Conservation (phyloP, 2,888 invertebrate genomes). For the Horisme vitalbata region DNA sequence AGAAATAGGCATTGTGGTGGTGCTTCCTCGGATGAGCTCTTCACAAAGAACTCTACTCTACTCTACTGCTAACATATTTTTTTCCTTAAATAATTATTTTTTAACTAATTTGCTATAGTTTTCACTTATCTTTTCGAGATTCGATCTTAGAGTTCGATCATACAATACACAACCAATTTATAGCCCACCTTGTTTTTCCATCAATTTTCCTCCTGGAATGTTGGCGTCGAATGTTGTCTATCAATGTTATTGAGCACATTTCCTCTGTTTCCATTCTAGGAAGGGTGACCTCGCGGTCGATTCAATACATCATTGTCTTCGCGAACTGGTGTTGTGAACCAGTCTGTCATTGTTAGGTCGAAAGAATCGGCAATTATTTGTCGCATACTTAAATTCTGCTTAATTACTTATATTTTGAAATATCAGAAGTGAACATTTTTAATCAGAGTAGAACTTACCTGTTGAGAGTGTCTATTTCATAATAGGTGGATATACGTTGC, state of each 20-base stretch:
- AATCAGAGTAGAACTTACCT: background rate
- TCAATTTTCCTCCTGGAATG: slow-evolving; percentile 13
- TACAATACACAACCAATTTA: slow-evolving; percentile 4
- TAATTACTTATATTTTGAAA: slow-evolving; percentile 15
- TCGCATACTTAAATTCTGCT: slow-evolving; percentile 22
- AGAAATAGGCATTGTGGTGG: too few species aligned
- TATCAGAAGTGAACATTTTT: too few species aligned
- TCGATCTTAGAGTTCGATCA: background rate
- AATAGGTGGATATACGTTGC: slow-evolving; percentile 5
- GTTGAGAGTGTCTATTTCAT: background rate
- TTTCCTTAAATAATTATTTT: background rate
- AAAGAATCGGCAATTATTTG: slow-evolving; percentile 17
- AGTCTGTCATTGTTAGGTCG: slow-evolving; percentile 27
- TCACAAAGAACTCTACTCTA: too few species aligned
- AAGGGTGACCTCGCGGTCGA: slow-evolving; percentile 38
- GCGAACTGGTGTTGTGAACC: slow-evolving; percentile 37
- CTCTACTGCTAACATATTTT: background rate
- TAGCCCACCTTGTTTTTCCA: slow-evolving; percentile 11
- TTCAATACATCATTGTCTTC: slow-evolving; percentile 43
- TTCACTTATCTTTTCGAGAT: too few species aligned
- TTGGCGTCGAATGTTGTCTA: slow-evolving; percentile 26
- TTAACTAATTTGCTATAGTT: background rate
- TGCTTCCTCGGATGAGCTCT: too few species aligned
- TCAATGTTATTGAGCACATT: slow-evolving; percentile 38
- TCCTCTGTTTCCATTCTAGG: slow-evolving; percentile 39